Base-by-base conservation (phyloP, 2,113 vertebrate genomes). In the Gobiocypris rarus region DNA sequence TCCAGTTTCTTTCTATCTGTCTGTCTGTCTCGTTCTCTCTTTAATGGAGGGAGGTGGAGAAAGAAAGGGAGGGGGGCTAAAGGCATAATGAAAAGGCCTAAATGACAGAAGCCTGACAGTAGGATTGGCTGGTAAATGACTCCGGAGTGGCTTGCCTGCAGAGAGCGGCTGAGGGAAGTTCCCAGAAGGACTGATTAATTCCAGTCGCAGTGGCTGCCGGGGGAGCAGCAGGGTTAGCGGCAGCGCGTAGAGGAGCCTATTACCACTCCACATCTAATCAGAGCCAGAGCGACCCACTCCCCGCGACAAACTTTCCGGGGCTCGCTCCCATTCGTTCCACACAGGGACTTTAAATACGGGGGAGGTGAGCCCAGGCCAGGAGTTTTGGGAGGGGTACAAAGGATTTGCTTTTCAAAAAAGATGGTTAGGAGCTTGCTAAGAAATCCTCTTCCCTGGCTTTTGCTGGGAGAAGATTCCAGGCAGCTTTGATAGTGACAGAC, bases 151-250 rank as follows among this genome's bases (percentile, higher is more conserved):
- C 94, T 97, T 93, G 96, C 97, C 97, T 96, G 96, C 94, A 86
- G 97, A 97, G 96, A 88, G 56, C 82, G 88, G 90, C 96, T 94
- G 95, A 94, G 95, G 96, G 96, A 96, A 96, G 96, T 96, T 98
- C 97, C 97, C 97, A 97, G 97, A 95, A 97, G 97, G 96, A 95
- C 97, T 99, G 98, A 99, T 99, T 98, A 98, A 99, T 99, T 98
- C 97, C 96, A 97, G 97, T 96, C 96, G 96, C 94, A 95, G 95
- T 94, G 95, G 95, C 96, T 96, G 96, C 96, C 95, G 92, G 94
- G 96, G 96, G 96, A 96, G 95, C 94, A 96, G 94, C 94, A 95
- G 96, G 96, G 96, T 97, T 97, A 97, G 96, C 96, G 94, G 96
- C 93, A 92, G 83, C 58, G 79, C 90, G 80, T 56, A 98, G 96